phyloP scores from a whole-genome alignment of 2,888 invertebrate genomes.

The Cinara cedri region DNA sequence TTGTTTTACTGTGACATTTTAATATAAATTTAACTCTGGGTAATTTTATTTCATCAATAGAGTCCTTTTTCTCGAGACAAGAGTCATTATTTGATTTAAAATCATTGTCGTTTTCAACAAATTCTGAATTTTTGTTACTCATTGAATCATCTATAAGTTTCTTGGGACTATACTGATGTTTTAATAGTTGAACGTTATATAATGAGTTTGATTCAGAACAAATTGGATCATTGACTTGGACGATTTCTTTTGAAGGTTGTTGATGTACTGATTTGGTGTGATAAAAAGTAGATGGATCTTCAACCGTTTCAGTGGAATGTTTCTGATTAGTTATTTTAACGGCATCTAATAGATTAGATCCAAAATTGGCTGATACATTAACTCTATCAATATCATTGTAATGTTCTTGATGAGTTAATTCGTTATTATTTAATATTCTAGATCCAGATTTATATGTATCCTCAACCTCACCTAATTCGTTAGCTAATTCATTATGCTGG shows the following conservation, averaged over 20 bases:
- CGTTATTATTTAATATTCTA: no score
- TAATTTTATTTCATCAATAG: background rate
- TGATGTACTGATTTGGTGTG: background rate
- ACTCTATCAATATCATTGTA: background rate
- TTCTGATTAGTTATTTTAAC: no score
- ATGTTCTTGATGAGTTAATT: no score
- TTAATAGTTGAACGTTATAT: background rate
- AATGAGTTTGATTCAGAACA: background rate
- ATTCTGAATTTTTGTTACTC: background rate
- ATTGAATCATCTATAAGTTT: background rate
- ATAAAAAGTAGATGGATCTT: background rate
- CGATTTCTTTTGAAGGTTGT: background rate
- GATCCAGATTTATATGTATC: no score
- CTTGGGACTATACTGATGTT: no score
- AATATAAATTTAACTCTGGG: slow-evolving; percentile 35
- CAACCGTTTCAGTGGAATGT: no score
- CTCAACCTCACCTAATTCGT: background rate
- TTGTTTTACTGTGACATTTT: slow-evolving; percentile 8
- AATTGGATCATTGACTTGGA: background rate
- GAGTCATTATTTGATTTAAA: background rate
- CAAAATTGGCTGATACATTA: background rate
- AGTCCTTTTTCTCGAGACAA: background rate
- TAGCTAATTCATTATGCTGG: no score
- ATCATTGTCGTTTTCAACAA: background rate
- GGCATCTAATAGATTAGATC: no score